Base-by-base conservation (phyloP, 2,113 vertebrate species). In the Ceyx melanurus region DNA sequence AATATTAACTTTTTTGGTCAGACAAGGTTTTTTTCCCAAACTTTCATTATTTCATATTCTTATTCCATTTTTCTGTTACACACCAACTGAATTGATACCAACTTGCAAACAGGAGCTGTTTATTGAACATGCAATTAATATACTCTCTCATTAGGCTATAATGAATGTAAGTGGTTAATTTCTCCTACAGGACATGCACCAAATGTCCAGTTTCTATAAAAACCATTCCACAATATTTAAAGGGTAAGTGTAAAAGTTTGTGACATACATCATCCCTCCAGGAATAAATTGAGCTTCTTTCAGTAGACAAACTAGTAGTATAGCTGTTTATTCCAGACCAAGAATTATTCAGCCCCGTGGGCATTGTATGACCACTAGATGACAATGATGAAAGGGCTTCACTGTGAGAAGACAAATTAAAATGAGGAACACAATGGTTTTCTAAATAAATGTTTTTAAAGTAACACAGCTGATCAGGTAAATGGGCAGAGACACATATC, bases 241-340 rank as follows among this genome's bases (percentile, higher is more conserved):
- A 37, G 37, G 5, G n/a, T 28, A 67, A 87, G 86, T 54, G 25
- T 43, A 51, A 58, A 89, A 76, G 28, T 62, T 62, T 40, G 20
- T 88, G 51, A 97, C 97, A 0, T 97, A 99, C 98, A 82, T 98
- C 98, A 88, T 98, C 98, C 93, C 98, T 98, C 98, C 98, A 98
- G 37, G 98, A 99, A 91, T 96, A 98, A 88, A 98, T 26, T 0
- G 98, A 99, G 87, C 98, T 98, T 96, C 97, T 97, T 82, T 98
- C 98, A 1, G 98, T 98, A 73, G 98, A 98, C 33, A 98, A 81
- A 31, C 96, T 95, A 3, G 98, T 97, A 37, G 97, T 87, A 26
- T 91, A 98, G 88, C 97, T 98, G 54, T 92, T 97, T 33, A 97
- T 98, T 58, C 92, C 97, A 57, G 97, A 97, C 97, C 97, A 98